Evolutionary conservation across 2,797 vertebrate genomes (phyloP).

Genomic region (Enteromius trimaculatus): DNA sequence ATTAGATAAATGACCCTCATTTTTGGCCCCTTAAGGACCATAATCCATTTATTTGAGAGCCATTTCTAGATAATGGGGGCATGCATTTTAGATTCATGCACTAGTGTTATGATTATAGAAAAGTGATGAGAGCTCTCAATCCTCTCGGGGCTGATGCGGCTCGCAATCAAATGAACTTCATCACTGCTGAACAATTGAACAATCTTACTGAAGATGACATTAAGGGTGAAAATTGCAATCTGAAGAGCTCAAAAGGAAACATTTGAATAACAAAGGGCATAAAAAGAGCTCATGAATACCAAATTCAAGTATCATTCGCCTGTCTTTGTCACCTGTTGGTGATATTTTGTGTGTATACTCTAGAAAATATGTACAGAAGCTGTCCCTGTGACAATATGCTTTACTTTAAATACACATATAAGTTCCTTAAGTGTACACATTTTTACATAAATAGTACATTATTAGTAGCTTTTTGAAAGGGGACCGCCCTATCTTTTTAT

Average conservation of each 20-base stretch:
- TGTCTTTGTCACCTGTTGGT: neutral
- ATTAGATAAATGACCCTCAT: conserved; percentile 37
- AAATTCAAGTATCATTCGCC: neutral
- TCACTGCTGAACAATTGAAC: conserved; percentile 20
- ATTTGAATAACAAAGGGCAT: neutral
- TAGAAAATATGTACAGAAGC: neutral
- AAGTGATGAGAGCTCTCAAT: conserved; percentile 29
- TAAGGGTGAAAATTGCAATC: neutral
- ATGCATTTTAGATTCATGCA: conserved; percentile 30
- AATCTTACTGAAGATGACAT: neutral
- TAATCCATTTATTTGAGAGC: conserved; percentile 30
- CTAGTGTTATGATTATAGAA: conserved; percentile 24
- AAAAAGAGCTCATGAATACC: neutral
- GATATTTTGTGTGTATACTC: neutral
- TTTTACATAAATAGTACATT: neutral
- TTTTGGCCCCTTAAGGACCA: conserved; percentile 33
- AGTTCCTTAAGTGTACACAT: neutral
- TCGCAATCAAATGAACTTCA: conserved; percentile 29
- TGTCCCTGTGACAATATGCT: neutral
- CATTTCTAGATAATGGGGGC: conserved; percentile 36
- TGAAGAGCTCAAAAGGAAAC: conserved; percentile 1
- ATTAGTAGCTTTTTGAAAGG: neutral
- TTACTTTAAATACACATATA: neutral
- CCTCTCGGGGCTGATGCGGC: neutral
- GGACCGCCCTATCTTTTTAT: neutral